Evolutionary conservation across 1,140 invertebrate species (phyloP), one percentile per base, ranked within the genome.

Genomic region (Rhynchophorus ferrugineus): DNA sequence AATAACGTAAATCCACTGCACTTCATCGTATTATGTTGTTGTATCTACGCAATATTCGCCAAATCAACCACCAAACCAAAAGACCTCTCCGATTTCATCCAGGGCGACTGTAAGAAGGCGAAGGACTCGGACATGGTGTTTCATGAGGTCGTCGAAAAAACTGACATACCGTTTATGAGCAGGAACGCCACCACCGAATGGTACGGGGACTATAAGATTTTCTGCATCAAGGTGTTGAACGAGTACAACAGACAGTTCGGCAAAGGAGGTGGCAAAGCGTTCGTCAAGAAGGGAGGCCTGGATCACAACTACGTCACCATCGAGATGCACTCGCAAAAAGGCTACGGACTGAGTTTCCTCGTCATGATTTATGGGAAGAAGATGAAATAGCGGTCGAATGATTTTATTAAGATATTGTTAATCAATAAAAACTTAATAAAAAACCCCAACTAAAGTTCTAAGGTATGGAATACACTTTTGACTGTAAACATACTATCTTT

Each of bases 151-250:
- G 24, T 54, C 2, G 21, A 48, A 37, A 36, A 37, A 37, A 43
- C 16, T 14, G 19, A 5, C 8, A 49, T 49, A 8, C 53, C 46
- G 1, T 44, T 55, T 22, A 44, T 55, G 9, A 47, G 29, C 2
- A 13, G 46, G 16, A 55, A 49, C 14, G 45, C 39, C 7, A 55
- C 45, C n/a, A 14, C 53, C 11, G 18, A 24, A 16, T 55, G 45
- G 53, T 54, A 35, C 16, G 51, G 51, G n/a, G 51, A 54, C 29
- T 2, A 47, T n/a, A 54, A 42, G 43, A 35, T 55, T 16, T 55
- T 19, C 33, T 55, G 53, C 19, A 29, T 55, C 11, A 49, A 49
- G 47, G 39, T 41, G 2, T 3, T 55, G 3, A 55, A 55, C 36
- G 46, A 55, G 13, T 44, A 49, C 16, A 49, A 49, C n/a, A 55